A percentile compares a stretch with the other conserved stretches of the same genome.
phyloP scores from a whole-genome alignment of 2,888 invertebrate species.

The Aricia artaxerxes region DNA sequence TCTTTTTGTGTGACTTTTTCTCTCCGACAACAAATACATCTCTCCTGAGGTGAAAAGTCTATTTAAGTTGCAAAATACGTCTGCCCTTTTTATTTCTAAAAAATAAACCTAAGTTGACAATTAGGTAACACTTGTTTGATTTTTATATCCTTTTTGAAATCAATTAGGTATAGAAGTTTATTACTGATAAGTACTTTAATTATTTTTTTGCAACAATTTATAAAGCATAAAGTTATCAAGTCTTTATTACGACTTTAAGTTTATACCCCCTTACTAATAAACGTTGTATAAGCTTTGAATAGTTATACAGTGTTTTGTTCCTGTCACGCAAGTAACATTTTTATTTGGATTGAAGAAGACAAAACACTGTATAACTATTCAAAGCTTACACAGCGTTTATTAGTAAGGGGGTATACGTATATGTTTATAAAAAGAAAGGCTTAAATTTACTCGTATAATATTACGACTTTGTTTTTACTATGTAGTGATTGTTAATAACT shows the following conservation, averaged over 20 bases:
- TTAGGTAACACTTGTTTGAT: not conserved
- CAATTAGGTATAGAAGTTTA: not conserved
- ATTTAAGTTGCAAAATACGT: slow-evolving; percentile 16
- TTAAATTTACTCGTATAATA: too few species aligned
- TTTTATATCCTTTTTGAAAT: not conserved
- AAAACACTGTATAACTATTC: too few species aligned
- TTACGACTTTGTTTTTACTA: too few species aligned
- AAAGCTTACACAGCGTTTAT: too few species aligned
- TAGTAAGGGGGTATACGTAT: too few species aligned
- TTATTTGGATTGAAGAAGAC: too few species aligned
- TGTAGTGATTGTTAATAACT: too few species aligned
- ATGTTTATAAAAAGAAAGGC: too few species aligned
- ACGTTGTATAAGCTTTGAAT: too few species aligned
- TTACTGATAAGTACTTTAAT: not conserved
- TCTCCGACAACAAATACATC: slow-evolving; percentile 26
- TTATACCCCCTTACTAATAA: too few species aligned
- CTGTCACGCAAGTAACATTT: too few species aligned
- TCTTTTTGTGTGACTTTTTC: slow-evolving; percentile 54
- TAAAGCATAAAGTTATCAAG: not conserved
- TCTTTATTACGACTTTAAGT: not conserved
- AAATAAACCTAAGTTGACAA: not conserved
- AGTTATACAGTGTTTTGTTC: too few species aligned
- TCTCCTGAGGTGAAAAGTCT: slow-evolving; percentile 29
- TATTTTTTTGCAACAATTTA: not conserved
- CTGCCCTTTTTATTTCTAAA: not conserved